Percentiles rank a stretch among this genome's conserved stretches.
phyloP scores from a whole-genome alignment of 2,113 vertebrate genomes.

The Mustelus asterias region DNA sequence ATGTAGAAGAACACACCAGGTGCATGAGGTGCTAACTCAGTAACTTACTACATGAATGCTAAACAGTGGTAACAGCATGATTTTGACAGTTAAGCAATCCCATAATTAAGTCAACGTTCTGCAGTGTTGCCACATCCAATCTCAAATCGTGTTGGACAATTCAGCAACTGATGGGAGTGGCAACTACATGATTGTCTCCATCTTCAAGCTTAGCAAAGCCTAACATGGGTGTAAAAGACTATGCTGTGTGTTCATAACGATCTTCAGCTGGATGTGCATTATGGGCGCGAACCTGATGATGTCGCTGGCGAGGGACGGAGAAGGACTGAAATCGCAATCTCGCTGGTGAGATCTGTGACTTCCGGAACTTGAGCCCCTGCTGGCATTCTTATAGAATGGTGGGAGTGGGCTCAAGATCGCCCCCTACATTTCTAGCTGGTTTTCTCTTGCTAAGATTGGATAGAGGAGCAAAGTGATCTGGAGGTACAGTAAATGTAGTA shows the following conservation, averaged over 20 bases:
- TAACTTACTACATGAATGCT: not conserved
- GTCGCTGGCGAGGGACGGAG: too few relatives aligned
- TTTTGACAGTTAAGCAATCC: not conserved
- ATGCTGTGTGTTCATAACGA: not conserved
- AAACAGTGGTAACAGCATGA: not conserved
- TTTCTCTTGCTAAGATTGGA: too few relatives aligned
- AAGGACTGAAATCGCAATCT: too few relatives aligned
- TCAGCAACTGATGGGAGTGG: not conserved
- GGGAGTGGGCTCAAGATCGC: too few relatives aligned
- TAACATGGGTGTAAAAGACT: not conserved
- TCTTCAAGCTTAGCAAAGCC: not conserved
- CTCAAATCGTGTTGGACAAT: not conserved
- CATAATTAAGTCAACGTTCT: not conserved
- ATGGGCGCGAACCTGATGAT: too few relatives aligned
- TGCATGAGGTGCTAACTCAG: not conserved
- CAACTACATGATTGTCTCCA: not conserved
- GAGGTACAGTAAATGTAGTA: too few relatives aligned
- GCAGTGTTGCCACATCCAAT: not conserved
- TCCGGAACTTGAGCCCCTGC: too few relatives aligned
- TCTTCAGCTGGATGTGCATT: not conserved
- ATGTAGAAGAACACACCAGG: not conserved
- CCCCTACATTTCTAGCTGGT: too few relatives aligned
- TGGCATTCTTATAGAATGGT: too few relatives aligned
- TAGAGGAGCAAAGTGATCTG: too few relatives aligned
- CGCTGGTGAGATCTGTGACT: too few relatives aligned